phyloP scores from a whole-genome alignment of 2,113 vertebrate genomes.

The Pithys albifrons region DNA sequence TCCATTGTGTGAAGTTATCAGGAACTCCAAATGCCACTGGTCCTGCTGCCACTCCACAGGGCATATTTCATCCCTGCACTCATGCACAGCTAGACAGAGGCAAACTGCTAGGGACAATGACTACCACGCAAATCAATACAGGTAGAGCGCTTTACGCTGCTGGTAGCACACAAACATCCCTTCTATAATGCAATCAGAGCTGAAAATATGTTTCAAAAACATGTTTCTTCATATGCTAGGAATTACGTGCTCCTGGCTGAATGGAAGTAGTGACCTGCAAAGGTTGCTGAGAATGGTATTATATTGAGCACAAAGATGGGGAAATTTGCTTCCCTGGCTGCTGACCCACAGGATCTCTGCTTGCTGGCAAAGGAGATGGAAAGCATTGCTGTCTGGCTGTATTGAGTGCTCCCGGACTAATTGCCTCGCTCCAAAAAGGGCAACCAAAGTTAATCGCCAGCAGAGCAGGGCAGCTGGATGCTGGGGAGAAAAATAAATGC shows the following conservation, averaged over 20 bases:
- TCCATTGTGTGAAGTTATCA: neutral
- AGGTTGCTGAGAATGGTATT: neutral
- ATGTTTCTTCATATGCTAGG: neutral
- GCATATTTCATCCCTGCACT: neutral
- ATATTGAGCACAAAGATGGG: neutral
- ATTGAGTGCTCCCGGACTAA: neutral
- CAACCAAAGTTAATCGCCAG: neutral
- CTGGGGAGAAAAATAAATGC: neutral
- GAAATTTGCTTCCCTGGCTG: neutral
- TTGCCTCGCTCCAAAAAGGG: neutral
- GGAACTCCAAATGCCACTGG: rapidly evolving
- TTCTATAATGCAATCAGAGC: neutral
- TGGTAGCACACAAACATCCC: neutral
- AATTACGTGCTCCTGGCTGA: neutral
- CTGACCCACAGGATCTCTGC: neutral
- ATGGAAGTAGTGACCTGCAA: neutral
- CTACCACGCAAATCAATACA: neutral
- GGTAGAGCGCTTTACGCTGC: neutral
- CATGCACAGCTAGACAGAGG: neutral
- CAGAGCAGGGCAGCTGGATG: neutral
- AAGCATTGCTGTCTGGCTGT: neutral
- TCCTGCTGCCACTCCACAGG: neutral
- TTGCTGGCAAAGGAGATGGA: neutral
- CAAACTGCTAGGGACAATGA: neutral
- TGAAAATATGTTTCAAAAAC: neutral